phyloP scores from a whole-genome alignment of 64 coral and sea anemone species.

The Montipora cactus region DNA sequence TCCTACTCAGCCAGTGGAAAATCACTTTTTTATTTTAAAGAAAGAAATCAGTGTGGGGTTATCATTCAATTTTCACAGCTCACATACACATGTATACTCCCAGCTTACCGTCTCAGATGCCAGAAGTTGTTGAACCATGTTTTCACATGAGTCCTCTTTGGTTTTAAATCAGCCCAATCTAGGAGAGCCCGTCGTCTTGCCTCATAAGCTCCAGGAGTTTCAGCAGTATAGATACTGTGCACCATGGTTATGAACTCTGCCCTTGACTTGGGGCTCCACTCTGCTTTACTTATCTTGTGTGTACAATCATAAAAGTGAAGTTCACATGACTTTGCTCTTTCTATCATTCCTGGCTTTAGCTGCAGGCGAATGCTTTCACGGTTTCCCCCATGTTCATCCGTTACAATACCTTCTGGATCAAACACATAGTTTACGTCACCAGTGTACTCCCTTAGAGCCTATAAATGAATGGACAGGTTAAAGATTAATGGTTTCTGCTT shows the following conservation, averaged over 20 bases:
- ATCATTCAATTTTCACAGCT: too few relatives aligned
- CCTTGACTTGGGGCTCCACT: constrained; percentile 41
- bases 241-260: constrained; percentile 44
- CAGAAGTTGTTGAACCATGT: constrained; percentile 58
- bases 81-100: too few relatives aligned
- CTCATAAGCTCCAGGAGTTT: constrained; percentile 48
- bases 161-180: constrained; percentile 36
- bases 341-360: constrained; percentile 9
- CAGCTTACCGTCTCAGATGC: constrained; percentile 40
- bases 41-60: too few relatives aligned
- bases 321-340: constrained; percentile 55
- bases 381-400: constrained; percentile 52
- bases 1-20: too few relatives aligned
- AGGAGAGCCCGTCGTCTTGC: constrained; percentile 30
- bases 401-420: constrained; percentile 50
- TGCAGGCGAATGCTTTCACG: not conserved
- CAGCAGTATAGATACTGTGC: constrained; percentile 42
- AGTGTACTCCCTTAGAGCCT: constrained; percentile 48
- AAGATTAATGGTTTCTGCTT: too few relatives aligned
- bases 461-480: too few relatives aligned
- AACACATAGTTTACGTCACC: constrained; percentile 41
- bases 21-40: too few relatives aligned
- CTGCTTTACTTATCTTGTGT: constrained; percentile 4
- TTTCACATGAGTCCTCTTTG: constrained; percentile 42
- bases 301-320: constrained; percentile 66